Evolutionary conservation across 2,797 vertebrate genomes (phyloP), one percentile per base, ranked within the genome.

Genomic region (Chloroceryle inda): DNA sequence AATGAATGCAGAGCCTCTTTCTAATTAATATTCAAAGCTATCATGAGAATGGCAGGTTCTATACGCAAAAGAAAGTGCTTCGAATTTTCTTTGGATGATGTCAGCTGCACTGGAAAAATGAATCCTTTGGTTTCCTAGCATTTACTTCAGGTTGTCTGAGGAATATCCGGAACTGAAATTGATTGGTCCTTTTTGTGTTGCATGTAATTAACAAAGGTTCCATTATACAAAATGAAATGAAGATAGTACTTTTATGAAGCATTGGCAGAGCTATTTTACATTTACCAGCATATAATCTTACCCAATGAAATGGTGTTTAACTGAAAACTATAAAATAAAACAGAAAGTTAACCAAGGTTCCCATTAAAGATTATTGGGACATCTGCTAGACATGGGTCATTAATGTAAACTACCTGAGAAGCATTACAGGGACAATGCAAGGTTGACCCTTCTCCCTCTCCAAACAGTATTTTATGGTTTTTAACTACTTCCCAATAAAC

Each of bases 311-410:
- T 87, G 71, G 62, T 78, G 53, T 83, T 94, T 96, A 90, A 85
- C 69, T 88, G 74, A 91, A 94, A 90, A 52, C 92, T 68, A 56
- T 96, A 85, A 96, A 95, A 92, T 83, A 33, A 84, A 94, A 82
- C 53, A 94, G 92, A 89, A 95, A 95, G 94, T 93, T 97, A 92
- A 89, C 69, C 67, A 91, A 88, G 56, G 75, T 59, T 96, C 81
- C 75, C 81, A 35, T 59, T 75, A 61, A 78, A 88, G 59, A 95
- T 82, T 96, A 89, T 50, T 91, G 56, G 20, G 67, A 96, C 74
- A 79, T 95, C 93, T 94, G 72, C 92, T 94, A 95, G 91, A 55
- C 37, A 93, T 52, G 81, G 64, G 14, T 87, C 91, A 88, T 96
- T 96, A 97, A 94, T 44, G n/a, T 63, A 92, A 92, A 62, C 83